Evolutionary conservation across 2,113 vertebrate species (phyloP), one percentile per base, ranked within the genome.

Genomic region (Falco punctatus): DNA sequence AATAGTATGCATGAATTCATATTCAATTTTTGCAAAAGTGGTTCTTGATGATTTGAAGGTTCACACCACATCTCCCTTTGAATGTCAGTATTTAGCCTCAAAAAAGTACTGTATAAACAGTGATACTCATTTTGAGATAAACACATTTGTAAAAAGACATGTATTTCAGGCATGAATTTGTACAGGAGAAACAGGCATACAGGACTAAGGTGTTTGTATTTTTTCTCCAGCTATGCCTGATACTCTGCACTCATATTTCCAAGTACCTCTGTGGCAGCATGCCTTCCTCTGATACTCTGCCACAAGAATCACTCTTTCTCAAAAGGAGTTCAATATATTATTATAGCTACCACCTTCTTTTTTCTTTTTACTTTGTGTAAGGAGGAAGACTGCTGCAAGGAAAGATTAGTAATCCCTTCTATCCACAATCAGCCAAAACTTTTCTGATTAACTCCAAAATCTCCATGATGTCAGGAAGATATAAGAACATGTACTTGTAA

Each of bases 11-110:
- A 94, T 96, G 70, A 95, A 90, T 98, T 98, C 84, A 95, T 95
- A 96, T 94, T 97, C 77, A 94, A 82, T 97, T 97, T 98, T 92
- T 96, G 30, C 89, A 92, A 83, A 97, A 96, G 86, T 94, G 55
- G 51, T 49, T 62, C 72, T 90, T 90, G 70, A 91, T 94, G 66
- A 93, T 92, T 70, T 96, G 73, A 95, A 93, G 33, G 58, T 96
- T 97, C 91, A 96, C 32, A 86, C 52, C 73, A 26, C 51, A 57
- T 86, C 15, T 94, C 8, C 64, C 49, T 95, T 96, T 96, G 58
- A 83, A 92, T 93, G 35, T 85, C 49, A 78, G 19, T 69, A 65
- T 33, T 81, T 30, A 87, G 65, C 20, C 96, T 92, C 75, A 81
- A 26, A 79, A 42, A 91, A 85, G 32, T 59, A 35, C 20, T 87